Evolutionary conservation across 2,113 vertebrate genomes (phyloP).

Genomic region (Oncorhynchus mykiss): DNA sequence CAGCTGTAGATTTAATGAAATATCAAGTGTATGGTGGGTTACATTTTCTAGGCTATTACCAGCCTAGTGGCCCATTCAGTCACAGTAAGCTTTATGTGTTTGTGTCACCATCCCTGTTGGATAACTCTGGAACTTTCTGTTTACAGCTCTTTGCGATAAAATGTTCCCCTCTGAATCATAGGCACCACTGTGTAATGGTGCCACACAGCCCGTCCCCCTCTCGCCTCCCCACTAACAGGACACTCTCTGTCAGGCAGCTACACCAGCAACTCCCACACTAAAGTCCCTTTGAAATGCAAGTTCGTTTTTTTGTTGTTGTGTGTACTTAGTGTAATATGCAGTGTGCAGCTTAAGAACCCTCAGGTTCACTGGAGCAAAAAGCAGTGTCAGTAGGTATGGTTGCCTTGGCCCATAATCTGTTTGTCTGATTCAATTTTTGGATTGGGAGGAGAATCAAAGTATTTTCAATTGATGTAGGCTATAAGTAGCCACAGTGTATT

Average conservation of each 20-base stretch:
- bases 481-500: not conserved
- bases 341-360: slow-evolving; percentile 42
- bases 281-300: slow-evolving; percentile 62
- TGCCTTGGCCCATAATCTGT: slow-evolving; percentile 6
- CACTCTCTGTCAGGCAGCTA: slow-evolving; percentile 58
- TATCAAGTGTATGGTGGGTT: slow-evolving; percentile 20
- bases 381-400: slow-evolving; percentile 23
- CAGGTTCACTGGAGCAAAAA: slow-evolving; percentile 37
- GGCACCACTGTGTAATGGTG: slow-evolving; percentile 61
- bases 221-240: slow-evolving; percentile 57
- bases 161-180: slow-evolving; percentile 69
- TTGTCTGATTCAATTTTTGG: not conserved
- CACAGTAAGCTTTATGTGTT: slow-evolving; percentile 60
- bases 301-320: slow-evolving; percentile 46
- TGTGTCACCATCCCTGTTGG: slow-evolving; percentile 44
- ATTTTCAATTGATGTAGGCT: not conserved
- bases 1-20: not conserved
- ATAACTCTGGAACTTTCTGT: slow-evolving; percentile 64
- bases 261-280: slow-evolving; percentile 57
- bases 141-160: slow-evolving; percentile 65
- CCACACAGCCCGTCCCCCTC: slow-evolving; percentile 28
- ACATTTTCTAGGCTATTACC: slow-evolving; percentile 3
- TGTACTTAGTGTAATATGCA: slow-evolving; percentile 54
- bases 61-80: slow-evolving; percentile 7
- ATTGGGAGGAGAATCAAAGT: not conserved